Base-by-base conservation (phyloP, 2,113 vertebrate genomes). In the Megaceryle torquata region DNA sequence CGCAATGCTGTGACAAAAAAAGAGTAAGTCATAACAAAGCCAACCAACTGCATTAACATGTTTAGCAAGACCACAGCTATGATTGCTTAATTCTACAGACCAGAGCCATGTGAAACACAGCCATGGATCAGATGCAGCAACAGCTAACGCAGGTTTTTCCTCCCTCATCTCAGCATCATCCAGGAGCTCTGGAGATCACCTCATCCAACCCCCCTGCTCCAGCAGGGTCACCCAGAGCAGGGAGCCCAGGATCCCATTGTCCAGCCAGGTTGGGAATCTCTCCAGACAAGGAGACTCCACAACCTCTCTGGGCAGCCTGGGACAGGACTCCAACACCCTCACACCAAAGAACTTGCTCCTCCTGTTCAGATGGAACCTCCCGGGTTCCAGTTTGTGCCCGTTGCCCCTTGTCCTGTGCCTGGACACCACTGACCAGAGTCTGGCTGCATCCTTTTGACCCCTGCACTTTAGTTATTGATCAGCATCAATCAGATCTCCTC, bases 1-100 rank as follows among this genome's bases (percentile, higher is more conserved):
- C 88, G 97, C 96, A 96, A 78, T 83, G 86, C 95, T 93, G 91
- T 68, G 96, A 97, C 96, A 95, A 78, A 61, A 17, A 72, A 87
- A 86, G 74, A 86, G 50, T 15, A 92, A 97, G 95, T 60, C 95
- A 75, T 56, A 96, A 90, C 96, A 94, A 94, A 94, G 88, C 84
- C 93, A 93, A 84, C 41, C 94, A 87, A 95, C 61, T 37, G 90
- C 74, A 91, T 65, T 70, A 92, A 94, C 79, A 19, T 57, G 89
- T 91, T 94, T 61, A 95, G 90, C 89, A 94, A 87, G 86, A 89
- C 82, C 95, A 71, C 95, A 87, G 76, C 37, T 56, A 82, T 46
- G 86, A 91, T 89, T 89, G 83, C 61, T 93, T 37, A 79, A 70
- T 39, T 69, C 78, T 88, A 28, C 91, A 79, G 39, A 28, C 15